Percentiles rank a stretch among this genome's conserved stretches.
Conservation (phyloP, 2,113 vertebrate genomes). For the Gallinago paraguaiae region DNA sequence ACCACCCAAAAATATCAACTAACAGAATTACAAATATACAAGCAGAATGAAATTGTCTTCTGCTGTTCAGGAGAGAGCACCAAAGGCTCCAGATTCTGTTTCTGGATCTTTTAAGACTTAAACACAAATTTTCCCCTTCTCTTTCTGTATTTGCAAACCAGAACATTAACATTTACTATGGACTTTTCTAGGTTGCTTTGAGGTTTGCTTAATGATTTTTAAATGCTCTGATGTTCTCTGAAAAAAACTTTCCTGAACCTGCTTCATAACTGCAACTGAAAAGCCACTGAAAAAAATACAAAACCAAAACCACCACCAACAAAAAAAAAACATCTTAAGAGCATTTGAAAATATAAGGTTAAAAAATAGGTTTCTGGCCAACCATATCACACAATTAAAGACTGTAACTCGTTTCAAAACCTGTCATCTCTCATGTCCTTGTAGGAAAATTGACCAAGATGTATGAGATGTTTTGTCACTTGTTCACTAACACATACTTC, state of each 20-base stretch:
- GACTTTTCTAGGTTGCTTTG: background rate
- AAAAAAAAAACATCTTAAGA: background rate
- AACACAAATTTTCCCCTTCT: background rate
- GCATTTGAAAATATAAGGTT: background rate
- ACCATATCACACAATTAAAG: background rate
- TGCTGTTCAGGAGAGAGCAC: background rate
- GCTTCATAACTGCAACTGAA: background rate
- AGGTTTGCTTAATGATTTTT: background rate
- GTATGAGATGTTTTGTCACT: background rate
- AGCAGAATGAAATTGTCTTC: background rate
- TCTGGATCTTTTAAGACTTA: background rate
- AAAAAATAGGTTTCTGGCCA: background rate
- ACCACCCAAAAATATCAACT: background rate
- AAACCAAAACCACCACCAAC: too few relatives aligned
- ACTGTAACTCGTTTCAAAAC: background rate
- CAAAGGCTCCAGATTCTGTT: background rate
- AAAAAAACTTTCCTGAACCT: background rate
- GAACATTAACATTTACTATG: background rate
- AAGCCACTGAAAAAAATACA: background rate
- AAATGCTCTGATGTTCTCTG: background rate
- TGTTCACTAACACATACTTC: background rate
- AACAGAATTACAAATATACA: background rate
- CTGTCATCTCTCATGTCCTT: background rate
- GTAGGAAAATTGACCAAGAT: background rate
- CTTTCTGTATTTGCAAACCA: background rate